Percentiles rank a stretch among this genome's conserved stretches.
phyloP scores from a whole-genome alignment of 2,797 vertebrate species.

The Spea hammondii region DNA sequence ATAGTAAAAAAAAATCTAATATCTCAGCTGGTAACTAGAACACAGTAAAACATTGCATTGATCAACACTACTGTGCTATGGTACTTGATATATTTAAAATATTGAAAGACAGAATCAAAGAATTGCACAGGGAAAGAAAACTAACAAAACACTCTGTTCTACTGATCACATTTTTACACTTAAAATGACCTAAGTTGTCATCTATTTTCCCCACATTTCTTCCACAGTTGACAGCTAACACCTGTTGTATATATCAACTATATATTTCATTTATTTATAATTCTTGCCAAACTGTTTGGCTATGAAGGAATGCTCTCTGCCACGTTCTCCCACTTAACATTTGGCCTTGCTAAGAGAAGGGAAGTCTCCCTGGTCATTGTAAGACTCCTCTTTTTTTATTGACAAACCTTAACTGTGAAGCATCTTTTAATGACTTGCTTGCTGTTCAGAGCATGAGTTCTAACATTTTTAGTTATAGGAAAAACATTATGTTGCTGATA shows the following conservation, averaged over 20 bases:
- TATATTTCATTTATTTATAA: background rate
- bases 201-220: background rate
- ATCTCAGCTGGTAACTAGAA: slow-evolving; percentile 11
- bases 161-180: background rate
- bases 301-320: slow-evolving; percentile 24
- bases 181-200: background rate
- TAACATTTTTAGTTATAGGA: slow-evolving; percentile 22
- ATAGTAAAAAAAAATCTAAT: slow-evolving; percentile 4
- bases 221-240: background rate
- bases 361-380: slow-evolving; percentile 33
- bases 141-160: background rate
- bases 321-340: slow-evolving; percentile 28
- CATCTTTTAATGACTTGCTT: slow-evolving; percentile 40
- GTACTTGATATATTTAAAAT: slow-evolving; percentile 7
- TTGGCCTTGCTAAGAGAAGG: slow-evolving; percentile 16
- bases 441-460: slow-evolving; percentile 32
- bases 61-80: background rate
- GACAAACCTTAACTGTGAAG: slow-evolving; percentile 36
- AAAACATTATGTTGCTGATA: slow-evolving; percentile 40
- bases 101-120: slow-evolving; percentile 9
- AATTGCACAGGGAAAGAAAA: background rate
- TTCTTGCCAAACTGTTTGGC: slow-evolving; percentile 13
- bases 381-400: slow-evolving; percentile 34
- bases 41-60: slow-evolving; percentile 17
- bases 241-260: background rate